Conservation (phyloP, 1,140 invertebrate species). For the Chionoecetes opilio region DNA sequence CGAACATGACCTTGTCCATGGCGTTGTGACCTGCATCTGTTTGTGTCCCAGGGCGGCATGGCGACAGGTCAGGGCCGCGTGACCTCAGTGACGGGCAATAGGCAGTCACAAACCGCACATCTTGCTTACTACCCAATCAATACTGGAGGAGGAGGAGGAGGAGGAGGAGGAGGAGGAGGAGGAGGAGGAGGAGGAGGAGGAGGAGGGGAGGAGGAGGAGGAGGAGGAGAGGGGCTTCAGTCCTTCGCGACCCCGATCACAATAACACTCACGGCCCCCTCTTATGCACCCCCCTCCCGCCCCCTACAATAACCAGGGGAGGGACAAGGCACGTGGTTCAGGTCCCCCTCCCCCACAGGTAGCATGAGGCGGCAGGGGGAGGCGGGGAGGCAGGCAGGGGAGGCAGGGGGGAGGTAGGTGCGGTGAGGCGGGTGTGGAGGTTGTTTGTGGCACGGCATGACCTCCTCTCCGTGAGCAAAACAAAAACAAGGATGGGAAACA, state of each 20-base stretch:
- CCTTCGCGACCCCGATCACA: background rate
- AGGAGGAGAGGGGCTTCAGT: background rate
- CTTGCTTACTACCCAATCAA: no score
- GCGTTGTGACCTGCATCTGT: no score
- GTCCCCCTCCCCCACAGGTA: background rate
- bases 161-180: background rate
- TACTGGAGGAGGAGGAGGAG: no score
- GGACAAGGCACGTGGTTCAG: background rate
- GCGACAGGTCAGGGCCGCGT: no score
- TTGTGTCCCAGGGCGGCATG: no score
- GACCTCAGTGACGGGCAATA: no score
- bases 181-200: background rate
- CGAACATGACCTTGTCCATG: no score
- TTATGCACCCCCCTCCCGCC: background rate
- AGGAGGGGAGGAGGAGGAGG: background rate
- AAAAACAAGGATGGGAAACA: slow-evolving; percentile 54
- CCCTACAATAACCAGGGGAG: background rate
- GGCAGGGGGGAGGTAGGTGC: no score
- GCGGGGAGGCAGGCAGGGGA: background rate
- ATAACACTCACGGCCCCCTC: background rate
- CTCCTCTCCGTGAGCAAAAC: slow-evolving; percentile 46
- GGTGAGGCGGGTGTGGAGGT: background rate
- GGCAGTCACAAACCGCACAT: no score
- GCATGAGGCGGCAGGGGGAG: background rate
- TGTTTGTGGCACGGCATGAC: slow-evolving; percentile 1